Conservation (phyloP, 2,113 vertebrate genomes). For the Mastomys coucha region DNA sequence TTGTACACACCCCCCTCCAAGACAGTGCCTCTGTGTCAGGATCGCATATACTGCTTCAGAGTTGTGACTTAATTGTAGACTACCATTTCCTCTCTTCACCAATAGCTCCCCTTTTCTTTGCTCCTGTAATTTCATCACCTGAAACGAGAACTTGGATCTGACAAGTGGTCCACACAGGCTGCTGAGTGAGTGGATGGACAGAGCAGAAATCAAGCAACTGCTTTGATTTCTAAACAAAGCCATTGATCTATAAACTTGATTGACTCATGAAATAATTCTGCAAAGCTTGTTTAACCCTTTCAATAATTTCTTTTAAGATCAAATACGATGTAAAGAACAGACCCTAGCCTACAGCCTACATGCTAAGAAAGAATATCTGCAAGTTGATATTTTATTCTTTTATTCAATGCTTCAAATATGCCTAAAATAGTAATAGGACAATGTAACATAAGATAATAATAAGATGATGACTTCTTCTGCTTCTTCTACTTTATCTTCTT, state of each 20-base stretch:
- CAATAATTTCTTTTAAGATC: constrained; percentile 22
- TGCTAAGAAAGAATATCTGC: background rate
- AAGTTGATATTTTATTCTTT: background rate
- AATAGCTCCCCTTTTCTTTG: background rate
- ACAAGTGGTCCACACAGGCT: background rate
- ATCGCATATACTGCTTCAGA: background rate
- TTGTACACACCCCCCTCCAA: background rate
- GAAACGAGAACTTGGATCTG: background rate
- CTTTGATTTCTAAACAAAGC: too few relatives aligned
- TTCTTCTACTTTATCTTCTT: too few relatives aligned
- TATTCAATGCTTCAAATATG: background rate
- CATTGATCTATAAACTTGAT: background rate
- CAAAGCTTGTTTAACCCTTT: background rate
- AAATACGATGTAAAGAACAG: background rate
- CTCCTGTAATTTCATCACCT: background rate
- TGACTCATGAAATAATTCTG: background rate
- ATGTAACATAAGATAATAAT: background rate
- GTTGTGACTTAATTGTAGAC: background rate
- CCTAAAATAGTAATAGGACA: background rate
- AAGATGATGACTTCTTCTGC: background rate
- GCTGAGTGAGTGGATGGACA: background rate
- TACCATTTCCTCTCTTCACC: fast-evolving
- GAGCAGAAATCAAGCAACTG: too few relatives aligned
- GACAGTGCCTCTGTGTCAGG: background rate
- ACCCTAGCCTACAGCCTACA: background rate